Evolutionary conservation across 2,797 vertebrate species (phyloP).

Genomic region (Hypotaenidia okinawae): DNA sequence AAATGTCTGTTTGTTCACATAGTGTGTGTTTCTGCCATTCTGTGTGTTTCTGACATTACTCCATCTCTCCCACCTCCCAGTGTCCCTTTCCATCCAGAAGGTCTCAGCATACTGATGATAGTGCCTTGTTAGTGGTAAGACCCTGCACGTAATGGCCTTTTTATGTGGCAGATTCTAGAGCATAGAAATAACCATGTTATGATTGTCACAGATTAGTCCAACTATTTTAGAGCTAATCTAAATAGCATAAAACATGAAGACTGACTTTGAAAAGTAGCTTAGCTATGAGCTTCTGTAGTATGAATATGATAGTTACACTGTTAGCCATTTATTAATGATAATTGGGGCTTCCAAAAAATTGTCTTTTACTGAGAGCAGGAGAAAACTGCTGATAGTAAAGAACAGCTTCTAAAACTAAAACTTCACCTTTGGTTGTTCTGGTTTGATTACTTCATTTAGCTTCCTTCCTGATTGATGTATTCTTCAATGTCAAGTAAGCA

Average conservation of each 20-base stretch:
- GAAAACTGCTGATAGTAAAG: not conserved
- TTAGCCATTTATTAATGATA: not conserved
- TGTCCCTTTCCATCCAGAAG: conserved; percentile 91
- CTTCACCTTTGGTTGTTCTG: not conserved
- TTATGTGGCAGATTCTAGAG: conserved; percentile 55
- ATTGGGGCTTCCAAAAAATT: not conserved
- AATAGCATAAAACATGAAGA: conserved; percentile 78
- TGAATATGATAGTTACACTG: not conserved
- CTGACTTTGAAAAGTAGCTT: not conserved
- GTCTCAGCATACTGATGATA: conserved; percentile 98
- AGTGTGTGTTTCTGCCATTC: conserved; percentile 43
- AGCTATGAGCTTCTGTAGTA: not conserved
- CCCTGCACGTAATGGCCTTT: conserved; percentile 68
- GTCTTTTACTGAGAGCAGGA: not conserved
- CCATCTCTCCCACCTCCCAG: conserved; percentile 84
- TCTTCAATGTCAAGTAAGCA: not conserved
- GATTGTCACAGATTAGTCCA: conserved; percentile 37
- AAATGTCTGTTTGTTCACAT: conserved; percentile 67
- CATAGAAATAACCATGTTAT: conserved; percentile 30
- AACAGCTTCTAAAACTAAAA: not conserved
- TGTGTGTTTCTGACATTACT: conserved; percentile 79
- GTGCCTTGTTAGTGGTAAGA: conserved; percentile 98
- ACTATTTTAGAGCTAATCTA: conserved; percentile 31
- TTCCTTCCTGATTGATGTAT: not conserved
- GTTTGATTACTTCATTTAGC: not conserved